Evolutionary conservation across 2,113 vertebrate species (phyloP).

Genomic region (Gymnarchus niloticus): DNA sequence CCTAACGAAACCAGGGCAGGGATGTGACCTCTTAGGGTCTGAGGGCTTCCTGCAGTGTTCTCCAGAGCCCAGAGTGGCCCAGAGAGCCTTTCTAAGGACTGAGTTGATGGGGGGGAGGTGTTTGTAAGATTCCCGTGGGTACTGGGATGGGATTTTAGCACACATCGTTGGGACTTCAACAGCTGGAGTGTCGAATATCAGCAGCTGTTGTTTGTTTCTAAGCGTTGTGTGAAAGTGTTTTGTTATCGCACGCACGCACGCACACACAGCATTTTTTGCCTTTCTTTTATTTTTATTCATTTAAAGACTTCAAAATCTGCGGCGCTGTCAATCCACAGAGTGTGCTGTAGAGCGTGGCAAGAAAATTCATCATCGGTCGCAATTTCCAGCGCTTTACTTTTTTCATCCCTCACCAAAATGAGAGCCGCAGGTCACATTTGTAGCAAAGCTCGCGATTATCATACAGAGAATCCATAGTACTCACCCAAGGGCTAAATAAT

Average conservation of each 20-base stretch:
- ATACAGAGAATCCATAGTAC: not conserved
- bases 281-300: not conserved
- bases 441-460: not conserved
- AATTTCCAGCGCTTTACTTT: not conserved
- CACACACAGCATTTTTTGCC: not conserved
- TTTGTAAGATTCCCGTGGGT: not conserved
- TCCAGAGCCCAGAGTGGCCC: not conserved
- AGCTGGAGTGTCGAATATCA: not conserved
- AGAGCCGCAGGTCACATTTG: not conserved
- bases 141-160: not conserved
- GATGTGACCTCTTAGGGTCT: too few species aligned
- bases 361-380: not conserved
- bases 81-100: not conserved
- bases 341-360: not conserved
- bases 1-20: not conserved
- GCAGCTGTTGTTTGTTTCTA: not conserved
- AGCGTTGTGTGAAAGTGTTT: not conserved
- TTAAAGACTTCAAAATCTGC: not conserved
- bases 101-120: not conserved
- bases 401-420: not conserved
- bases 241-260: not conserved
- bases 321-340: not conserved
- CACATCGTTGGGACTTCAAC: not conserved
- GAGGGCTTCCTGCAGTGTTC: not conserved
- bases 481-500: not conserved